These are phyloP conservation scores for Chiloscyllium punctatum DNA, from an alignment of 2,797 vertebrate species.

Conservation along the genomic window DNA sequence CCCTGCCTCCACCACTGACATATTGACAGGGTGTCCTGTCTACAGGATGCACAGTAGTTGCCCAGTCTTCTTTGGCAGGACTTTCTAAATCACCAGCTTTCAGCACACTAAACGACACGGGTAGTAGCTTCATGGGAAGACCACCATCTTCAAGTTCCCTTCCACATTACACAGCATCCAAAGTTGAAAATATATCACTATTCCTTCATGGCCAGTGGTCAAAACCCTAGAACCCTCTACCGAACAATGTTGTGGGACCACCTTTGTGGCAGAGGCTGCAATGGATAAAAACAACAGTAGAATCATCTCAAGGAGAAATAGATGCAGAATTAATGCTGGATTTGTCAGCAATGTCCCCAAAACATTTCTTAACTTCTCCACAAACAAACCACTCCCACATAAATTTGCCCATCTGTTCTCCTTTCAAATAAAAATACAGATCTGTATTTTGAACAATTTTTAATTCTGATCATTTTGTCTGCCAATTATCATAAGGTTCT, in stretches of 20 bases:
- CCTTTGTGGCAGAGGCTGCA: not conserved
- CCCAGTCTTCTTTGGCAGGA: not conserved
- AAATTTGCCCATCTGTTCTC: not conserved
- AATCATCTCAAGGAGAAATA: not conserved
- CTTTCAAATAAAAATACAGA: not conserved
- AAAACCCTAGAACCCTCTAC: not conserved
- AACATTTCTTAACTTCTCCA: not conserved
- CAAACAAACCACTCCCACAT: not conserved
- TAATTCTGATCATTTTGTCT: not conserved
- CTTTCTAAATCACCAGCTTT: not conserved
- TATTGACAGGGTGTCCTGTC: not conserved
- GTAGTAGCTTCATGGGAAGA: not conserved
- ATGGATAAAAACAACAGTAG: not conserved
- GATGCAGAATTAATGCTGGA: not conserved
- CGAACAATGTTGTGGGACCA: not conserved
- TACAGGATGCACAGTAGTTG: not conserved
- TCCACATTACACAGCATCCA: not conserved
- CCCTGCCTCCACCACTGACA: not conserved
- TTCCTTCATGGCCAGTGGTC: not conserved
- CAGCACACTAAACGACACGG: not conserved
- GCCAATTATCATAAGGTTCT: not conserved
- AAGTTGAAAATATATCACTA: not conserved
- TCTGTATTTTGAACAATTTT: not conserved
- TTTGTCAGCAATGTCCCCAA: not conserved
- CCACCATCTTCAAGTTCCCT: not conserved